phyloP scores from a whole-genome alignment of 2,113 vertebrate species.

The Syngnathus typhle region DNA sequence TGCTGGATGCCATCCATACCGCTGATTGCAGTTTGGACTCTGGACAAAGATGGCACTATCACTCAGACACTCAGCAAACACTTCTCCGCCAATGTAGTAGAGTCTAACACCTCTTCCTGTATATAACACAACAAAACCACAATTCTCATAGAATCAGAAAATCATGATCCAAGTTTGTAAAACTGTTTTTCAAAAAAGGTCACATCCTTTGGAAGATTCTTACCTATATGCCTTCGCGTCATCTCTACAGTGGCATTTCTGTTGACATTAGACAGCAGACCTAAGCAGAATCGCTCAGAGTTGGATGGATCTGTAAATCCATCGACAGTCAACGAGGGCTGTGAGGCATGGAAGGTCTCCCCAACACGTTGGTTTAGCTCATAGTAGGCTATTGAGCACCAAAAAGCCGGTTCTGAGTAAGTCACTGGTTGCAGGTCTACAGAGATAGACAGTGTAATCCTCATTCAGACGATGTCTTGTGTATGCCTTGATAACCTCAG shows the following conservation, averaged over 20 bases:
- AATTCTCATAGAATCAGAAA: neutral
- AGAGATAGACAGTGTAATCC: neutral
- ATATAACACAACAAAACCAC: constrained; percentile 11
- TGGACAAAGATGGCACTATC: constrained; percentile 98
- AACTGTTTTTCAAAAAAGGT: neutral
- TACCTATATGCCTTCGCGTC: constrained; percentile 98
- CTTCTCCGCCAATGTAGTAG: constrained; percentile 97
- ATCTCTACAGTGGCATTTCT: constrained; percentile 98
- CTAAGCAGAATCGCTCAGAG: constrained; percentile 94
- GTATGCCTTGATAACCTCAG: neutral
- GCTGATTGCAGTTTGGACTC: constrained; percentile 98
- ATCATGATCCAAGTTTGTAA: neutral
- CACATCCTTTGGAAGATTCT: neutral
- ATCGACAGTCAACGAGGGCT: constrained; percentile 93
- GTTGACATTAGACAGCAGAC: constrained; percentile 94
- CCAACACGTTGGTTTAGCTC: constrained; percentile 98
- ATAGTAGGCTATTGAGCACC: constrained; percentile 98
- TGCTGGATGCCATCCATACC: constrained; percentile 98
- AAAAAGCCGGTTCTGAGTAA: constrained; percentile 95
- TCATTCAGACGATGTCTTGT: neutral
- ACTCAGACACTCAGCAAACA: constrained; percentile 97
- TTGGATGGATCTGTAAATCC: constrained; percentile 98
- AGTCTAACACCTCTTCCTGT: constrained; percentile 93
- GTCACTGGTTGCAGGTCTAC: constrained; percentile 94
- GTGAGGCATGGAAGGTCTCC: constrained; percentile 96